Evolutionary conservation across 2,888 invertebrate genomes (phyloP), one percentile per base, ranked within the genome.

Genomic region (Agrotis exclamationis): DNA sequence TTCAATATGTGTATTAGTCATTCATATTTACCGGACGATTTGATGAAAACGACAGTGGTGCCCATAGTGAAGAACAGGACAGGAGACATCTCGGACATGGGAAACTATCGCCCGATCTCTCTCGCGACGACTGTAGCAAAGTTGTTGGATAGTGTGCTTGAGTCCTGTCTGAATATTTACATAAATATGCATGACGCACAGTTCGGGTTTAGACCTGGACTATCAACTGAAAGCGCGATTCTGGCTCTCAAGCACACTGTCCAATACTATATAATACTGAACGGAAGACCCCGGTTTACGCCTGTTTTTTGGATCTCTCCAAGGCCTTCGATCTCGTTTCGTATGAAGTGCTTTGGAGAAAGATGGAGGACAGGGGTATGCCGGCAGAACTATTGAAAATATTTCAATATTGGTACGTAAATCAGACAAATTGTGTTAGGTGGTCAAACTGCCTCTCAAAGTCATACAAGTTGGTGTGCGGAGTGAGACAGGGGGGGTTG

Each of bases 151-250:
- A 22, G 74, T 28, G 1, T 66, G 47, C 58, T 74, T 57, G 45
- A 74, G n/a, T 14, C n/a, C 16, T 33, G 44, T 6, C 22, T 74
- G 4, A 44, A 39, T 2, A 58, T 20, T 9, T 16, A 56, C 4
- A 18, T 63, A 18, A 28, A 44, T 7, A 18, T 70, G 2, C 56
- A 70, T 44, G 57, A 59, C 2, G 64, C 58, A 18, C 75, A 76
- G 28, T 74, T 77, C 11, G 74, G 74, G 0, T 80, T 80, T 45
- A 44, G 59, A 7, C 18, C 64, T 0, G 63, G 62, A 11, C 62
- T 78, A 9, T 82, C 79, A 2, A 82, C 76, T 7, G 75, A 82
- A 45, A 63, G 18, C 20, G 76, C 80, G 3, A 72, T 83, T 9
- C 11, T 77, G 5, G 24, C 59, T 20, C 24, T 83, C 5, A 79